Base-by-base conservation (phyloP, 2,888 invertebrate genomes). In the Macropis europaea region DNA sequence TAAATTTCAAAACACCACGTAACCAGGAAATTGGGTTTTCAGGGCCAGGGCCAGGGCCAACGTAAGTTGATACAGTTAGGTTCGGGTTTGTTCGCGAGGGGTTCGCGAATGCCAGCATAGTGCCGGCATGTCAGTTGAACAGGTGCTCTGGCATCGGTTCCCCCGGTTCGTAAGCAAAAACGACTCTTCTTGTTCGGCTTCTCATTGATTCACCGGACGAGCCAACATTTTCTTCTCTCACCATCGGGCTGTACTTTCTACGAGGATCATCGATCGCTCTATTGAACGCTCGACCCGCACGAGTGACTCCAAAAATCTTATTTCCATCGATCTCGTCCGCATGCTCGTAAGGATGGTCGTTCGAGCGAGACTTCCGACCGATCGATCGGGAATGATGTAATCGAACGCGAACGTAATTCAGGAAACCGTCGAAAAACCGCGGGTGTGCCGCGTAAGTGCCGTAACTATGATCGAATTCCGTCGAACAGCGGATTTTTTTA, bases 61-160 rank as follows among this genome's bases (percentile, higher is more conserved):
- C 15, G 73, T 71, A 73, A 73, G 36, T 7, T 26, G 73, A 73
- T 64, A 71, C 61, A 66, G 73, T 73, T 48, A 61, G 70, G 59
- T 59, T 62, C 60, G 64, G 47, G 59, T 40, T 60, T 40, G 30
- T 61, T 50, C 36, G 64, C 28, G 56, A 64, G 59, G 68, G 66
- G 73, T 59, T 66, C 57, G 60, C 40, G 36, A 57, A 62, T 63
- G 32, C 48, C 68, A 63, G 34, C 52, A 34, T 34, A 36, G 22
- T 19, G 40, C 30, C 40, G 43, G 38, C 36, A 62, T 24, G 60
- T 34, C 38, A 47, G 57, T 52, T 22, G 64, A 61, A 80, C 78
- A 79, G 78, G 76, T 79, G 78, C 61, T 54, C 50, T 45, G 9
- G 26, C 28, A 22, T 43, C 40, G 32, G 70, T 68, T 57, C 73